Conservation (phyloP, 92 coral and sea anemone species). For the Porites cylindrica region DNA sequence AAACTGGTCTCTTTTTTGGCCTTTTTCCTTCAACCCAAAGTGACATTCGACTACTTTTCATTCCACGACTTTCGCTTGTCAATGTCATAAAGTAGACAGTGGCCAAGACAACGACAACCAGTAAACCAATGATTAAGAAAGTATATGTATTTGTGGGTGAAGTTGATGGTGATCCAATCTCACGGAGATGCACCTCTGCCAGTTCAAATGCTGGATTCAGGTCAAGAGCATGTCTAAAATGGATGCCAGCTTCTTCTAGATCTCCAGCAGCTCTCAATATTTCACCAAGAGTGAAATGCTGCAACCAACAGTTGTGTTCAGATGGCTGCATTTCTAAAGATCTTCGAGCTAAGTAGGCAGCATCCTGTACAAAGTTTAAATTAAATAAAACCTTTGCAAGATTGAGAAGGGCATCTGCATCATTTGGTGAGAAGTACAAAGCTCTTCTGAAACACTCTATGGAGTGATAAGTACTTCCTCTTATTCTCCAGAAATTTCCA, state of each 20-base stretch:
- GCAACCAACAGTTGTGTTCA: constrained; percentile 98
- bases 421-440: constrained; percentile 85
- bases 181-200: constrained; percentile 94
- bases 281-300: constrained; percentile 98
- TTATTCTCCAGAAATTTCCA: constrained; percentile 96
- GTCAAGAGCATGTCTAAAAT: constrained; percentile 90
- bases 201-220: constrained; percentile 97
- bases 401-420: constrained; percentile 96
- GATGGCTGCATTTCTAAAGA: constrained; percentile 97
- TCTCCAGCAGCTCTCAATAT: constrained; percentile 94
- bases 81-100: constrained; percentile 95
- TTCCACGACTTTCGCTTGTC: constrained; percentile 80
- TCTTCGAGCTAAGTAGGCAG: constrained; percentile 86
- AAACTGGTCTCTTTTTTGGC: constrained; percentile 74
- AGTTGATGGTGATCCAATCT: constrained; percentile 84
- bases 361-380: constrained; percentile 93
- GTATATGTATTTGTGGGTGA: constrained; percentile 93
- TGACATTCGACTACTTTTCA: constrained; percentile 69
- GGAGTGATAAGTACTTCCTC: constrained; percentile 96
- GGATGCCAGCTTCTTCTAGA: constrained; percentile 88
- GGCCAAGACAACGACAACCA: constrained; percentile 87
- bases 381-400: constrained; percentile 95
- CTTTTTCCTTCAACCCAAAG: constrained; percentile 81
- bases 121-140: constrained; percentile 89
- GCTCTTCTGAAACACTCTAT: constrained; percentile 99